Percentiles rank a stretch among this genome's conserved stretches.
phyloP scores from a whole-genome alignment of 2,888 invertebrate genomes.

The Dicycla oo region DNA sequence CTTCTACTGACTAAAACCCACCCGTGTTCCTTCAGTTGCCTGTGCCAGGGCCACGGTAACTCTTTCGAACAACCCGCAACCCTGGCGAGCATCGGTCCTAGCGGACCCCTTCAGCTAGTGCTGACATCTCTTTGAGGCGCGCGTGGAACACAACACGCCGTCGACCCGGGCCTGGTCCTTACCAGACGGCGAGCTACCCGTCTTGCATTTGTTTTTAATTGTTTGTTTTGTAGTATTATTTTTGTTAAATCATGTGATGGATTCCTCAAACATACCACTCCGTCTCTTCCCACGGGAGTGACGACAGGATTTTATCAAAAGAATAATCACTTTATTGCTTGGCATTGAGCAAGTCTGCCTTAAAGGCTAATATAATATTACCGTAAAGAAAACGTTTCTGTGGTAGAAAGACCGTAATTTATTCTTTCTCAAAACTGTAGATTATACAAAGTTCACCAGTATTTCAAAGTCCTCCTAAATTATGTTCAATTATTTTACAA shows the following conservation, averaged over 20 bases:
- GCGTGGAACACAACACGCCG: no score
- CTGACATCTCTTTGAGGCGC: no score
- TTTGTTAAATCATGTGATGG: slow-evolving; percentile 7
- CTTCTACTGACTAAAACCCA: no score
- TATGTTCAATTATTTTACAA: not conserved
- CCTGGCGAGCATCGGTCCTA: no score
- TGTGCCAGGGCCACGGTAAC: no score
- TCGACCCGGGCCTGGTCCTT: no score
- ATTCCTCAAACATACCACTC: not conserved
- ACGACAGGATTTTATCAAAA: not conserved
- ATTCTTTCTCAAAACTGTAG: not conserved
- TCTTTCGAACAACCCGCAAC: no score
- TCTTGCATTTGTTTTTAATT: slow-evolving; percentile 45
- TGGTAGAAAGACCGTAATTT: not conserved
- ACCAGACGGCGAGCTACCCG: no score
- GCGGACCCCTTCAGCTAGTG: no score
- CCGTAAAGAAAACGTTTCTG: not conserved
- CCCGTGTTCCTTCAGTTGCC: no score
- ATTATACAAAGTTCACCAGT: not conserved
- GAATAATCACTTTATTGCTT: not conserved
- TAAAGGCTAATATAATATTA: not conserved
- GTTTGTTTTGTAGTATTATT: slow-evolving; percentile 16
- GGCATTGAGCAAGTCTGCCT: not conserved
- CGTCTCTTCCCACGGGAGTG: not conserved
- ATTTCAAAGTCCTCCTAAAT: not conserved